Evolutionary conservation across 2,113 vertebrate species (phyloP), one percentile per base, ranked within the genome.

Genomic region (Hiodon alosoides): DNA sequence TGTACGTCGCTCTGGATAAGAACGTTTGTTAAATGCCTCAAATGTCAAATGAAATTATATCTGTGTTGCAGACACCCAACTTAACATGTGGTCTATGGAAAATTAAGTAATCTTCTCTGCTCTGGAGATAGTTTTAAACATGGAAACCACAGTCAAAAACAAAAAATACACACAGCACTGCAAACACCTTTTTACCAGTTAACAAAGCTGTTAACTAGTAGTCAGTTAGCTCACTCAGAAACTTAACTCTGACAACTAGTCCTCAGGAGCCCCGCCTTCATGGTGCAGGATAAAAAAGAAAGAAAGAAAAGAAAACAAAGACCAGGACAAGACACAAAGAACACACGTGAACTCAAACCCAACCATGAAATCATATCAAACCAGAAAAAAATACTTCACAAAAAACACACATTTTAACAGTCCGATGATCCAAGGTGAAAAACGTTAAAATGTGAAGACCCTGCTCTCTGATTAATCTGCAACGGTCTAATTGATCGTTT

Each of bases 181-280:
- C 52, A 76, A 64, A 55, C 57, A 69, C 7, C 51, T 59, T 11
- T 67, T 72, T 61, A 76, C 62, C 69, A 76, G 73, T 67, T 62
- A 72, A 67, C 57, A 69, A 54, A 62, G 55, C 51, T 55, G 78
- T 67, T 76, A 76, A 76, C 78, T 65, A 79, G 74, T 73, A 76
- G 76, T 52, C 65, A 65, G n/a, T 62, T 64, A 65, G 71, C 74
- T 76, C 75, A 79, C 74, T 62, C 65, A 57, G 66, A 62, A 69
- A 62, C 48, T 60, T 47, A 73, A 59, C 64, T 72, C 66, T 47
- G 51, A 61, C 50, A 69, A 71, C 65, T 16, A 73, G 61, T 72
- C 79, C 59, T 50, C 77, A 52, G 76, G 68, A 64, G 58, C 9
- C 53, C 72, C 53, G 81, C 78, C 82, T 83, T 82, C 78, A 80